Conservation (phyloP, 2,797 vertebrate species). For the Rhinichthys osculus region DNA sequence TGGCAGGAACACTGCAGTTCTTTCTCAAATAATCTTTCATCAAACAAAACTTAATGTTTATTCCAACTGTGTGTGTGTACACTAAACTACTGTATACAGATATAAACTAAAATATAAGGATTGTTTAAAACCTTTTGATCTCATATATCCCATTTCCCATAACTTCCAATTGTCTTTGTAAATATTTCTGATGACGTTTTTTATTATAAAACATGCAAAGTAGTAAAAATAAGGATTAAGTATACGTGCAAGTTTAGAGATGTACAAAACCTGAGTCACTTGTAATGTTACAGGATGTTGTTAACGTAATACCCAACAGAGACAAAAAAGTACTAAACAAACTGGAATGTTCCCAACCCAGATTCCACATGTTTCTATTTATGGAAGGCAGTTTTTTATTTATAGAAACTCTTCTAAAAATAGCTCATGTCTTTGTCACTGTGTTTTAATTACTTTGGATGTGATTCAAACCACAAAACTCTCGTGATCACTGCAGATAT, state of each 20-base stretch:
- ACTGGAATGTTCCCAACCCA: constrained; percentile 23
- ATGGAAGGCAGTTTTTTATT: constrained; percentile 36
- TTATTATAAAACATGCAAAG: not conserved
- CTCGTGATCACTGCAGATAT: not conserved
- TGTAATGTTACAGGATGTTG: constrained; percentile 44
- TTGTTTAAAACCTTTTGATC: not conserved
- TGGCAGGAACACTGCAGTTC: constrained; percentile 18
- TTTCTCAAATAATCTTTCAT: constrained; percentile 2
- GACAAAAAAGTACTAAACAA: constrained; percentile 15
- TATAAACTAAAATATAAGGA: not conserved
- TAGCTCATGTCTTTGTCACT: not conserved
- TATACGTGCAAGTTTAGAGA: not conserved
- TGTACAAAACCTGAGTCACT: not conserved
- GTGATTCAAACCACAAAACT: not conserved
- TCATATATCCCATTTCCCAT: not conserved
- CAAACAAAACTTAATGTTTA: not conserved
- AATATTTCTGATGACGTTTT: not conserved
- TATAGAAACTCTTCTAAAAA: constrained; percentile 39
- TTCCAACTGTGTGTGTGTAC: not conserved
- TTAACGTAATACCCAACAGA: constrained; percentile 15
- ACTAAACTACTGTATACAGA: not conserved
- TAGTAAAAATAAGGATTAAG: not conserved
- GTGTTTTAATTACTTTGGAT: not conserved
- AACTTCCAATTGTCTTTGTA: not conserved
- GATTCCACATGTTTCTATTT: constrained; percentile 42